Conservation (phyloP, 2,797 vertebrate species). For the Phoeniculus purpureus region DNA sequence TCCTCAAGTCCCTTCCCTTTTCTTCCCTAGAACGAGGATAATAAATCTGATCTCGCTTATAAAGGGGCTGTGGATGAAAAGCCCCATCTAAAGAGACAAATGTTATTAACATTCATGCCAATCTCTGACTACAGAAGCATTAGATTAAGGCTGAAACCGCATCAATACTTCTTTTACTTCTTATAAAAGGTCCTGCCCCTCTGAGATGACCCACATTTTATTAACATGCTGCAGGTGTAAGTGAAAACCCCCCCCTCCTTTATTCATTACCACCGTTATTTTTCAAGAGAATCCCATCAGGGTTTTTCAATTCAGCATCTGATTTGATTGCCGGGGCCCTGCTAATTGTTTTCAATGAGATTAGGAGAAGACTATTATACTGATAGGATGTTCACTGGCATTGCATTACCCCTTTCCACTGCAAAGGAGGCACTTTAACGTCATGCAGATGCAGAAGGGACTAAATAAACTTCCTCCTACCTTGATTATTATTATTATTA, state of each 20-base stretch:
- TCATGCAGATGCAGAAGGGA: not conserved
- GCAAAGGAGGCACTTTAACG: not conserved
- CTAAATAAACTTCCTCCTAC: constrained; percentile 24
- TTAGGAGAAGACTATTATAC: constrained; percentile 20
- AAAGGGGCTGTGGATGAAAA: not conserved
- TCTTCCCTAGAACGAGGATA: not conserved
- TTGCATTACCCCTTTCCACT: not conserved
- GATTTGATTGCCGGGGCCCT: constrained; percentile 22
- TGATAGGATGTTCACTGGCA: not conserved
- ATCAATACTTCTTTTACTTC: constrained; percentile 16
- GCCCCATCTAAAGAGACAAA: not conserved
- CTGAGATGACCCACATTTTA: constrained; percentile 18
- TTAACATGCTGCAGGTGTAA: constrained; percentile 20
- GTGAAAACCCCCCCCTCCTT: constrained; percentile 2
- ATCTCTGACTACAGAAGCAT: not conserved
- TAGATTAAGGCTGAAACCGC: constrained; percentile 18
- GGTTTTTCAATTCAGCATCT: constrained; percentile 18
- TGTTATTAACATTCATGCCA: constrained; percentile 4
- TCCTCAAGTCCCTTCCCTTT: not conserved
- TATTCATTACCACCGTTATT: not conserved
- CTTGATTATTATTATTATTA: not conserved
- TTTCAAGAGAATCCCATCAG: constrained; percentile 38
- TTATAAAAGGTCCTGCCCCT: not conserved
- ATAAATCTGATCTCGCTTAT: not conserved
- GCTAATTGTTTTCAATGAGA: constrained; percentile 50